Evolutionary conservation across 2,888 invertebrate genomes (phyloP), one percentile per base, ranked within the genome.

Genomic region (Heliconius charithonia): DNA sequence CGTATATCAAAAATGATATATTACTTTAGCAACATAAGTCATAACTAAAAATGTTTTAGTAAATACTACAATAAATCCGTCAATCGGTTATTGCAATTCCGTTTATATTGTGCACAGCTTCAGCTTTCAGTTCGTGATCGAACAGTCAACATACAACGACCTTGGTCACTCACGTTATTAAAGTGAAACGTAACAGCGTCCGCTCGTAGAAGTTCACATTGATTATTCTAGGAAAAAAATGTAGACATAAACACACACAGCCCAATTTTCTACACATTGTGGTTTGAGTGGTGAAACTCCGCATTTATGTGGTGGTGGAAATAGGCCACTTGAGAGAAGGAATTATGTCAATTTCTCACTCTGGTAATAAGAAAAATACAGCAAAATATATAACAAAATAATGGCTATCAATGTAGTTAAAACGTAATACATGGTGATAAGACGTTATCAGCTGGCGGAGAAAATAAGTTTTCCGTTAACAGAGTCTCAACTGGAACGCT

Each of bases 381-480:
- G 16, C 16, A 27, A 29, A 10, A 62, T 25, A 25, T 25, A n/a
- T n/a, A n/a, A n/a, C n/a, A 12, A n/a, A 16, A 63, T 37, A 67
- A 41, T 67, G 12, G 16, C 25, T 13, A 69, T 13, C 7, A 67
- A 69, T 25, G 22, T 59, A 59, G n/a, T 56, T 32, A 59, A 37
- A n/a, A 72, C 32, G 56, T 59, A 59, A 59, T 19, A 72, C 22
- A 71, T 25, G 32, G 22, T 69, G 80, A 81, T 81, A 82, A 80
- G 37, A 16, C 37, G 75, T 80, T 76, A 82, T 80, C 80, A 79
- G 79, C 66, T 70, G 71, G 77, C 76, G 51, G 80, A 81, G 83
- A 80, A 79, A 83, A 81, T 81, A 70, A 70, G 80, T 84, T 85
- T 83, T 81, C 77, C 81, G 81, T 82, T 78, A 78, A 77, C 37